Evolutionary conservation across 2,797 vertebrate species (phyloP).

Genomic region (Siniperca undulata): DNA sequence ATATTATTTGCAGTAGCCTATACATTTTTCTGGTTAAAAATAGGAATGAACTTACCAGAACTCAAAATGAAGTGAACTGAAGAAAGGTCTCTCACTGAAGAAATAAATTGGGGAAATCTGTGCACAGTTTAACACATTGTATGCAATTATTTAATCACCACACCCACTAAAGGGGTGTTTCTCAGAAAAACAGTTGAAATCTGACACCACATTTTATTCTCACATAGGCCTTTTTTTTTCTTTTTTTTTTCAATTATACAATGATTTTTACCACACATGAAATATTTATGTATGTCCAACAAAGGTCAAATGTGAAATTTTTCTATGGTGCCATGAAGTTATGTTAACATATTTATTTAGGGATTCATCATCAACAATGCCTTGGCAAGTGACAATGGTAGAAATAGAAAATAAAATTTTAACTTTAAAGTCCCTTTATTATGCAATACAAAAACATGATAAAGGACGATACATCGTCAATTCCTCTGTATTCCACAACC

Average conservation of each 20-base stretch:
- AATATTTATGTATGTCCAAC: background rate
- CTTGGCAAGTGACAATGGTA: no score
- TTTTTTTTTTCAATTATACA: no score
- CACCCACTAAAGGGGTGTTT: conserved; percentile 9
- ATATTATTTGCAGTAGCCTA: no score
- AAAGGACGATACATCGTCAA: no score
- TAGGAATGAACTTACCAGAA: conserved; percentile 28
- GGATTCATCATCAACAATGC: no score
- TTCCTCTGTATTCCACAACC: no score
- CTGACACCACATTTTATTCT: background rate
- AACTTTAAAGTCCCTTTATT: no score
- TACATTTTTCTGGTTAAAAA: background rate
- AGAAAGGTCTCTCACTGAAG: background rate
- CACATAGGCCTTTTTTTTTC: no score
- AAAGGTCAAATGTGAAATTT: background rate
- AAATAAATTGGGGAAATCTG: background rate
- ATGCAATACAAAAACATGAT: no score
- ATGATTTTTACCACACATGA: background rate
- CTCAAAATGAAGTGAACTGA: background rate
- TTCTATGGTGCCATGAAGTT: no score
- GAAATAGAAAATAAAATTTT: no score
- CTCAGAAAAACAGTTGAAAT: background rate
- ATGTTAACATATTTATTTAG: no score
- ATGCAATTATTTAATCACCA: conserved; percentile 6
- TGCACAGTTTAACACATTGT: background rate